Conservation (phyloP, 2,888 invertebrate species). For the Perizoma affinitatum region DNA sequence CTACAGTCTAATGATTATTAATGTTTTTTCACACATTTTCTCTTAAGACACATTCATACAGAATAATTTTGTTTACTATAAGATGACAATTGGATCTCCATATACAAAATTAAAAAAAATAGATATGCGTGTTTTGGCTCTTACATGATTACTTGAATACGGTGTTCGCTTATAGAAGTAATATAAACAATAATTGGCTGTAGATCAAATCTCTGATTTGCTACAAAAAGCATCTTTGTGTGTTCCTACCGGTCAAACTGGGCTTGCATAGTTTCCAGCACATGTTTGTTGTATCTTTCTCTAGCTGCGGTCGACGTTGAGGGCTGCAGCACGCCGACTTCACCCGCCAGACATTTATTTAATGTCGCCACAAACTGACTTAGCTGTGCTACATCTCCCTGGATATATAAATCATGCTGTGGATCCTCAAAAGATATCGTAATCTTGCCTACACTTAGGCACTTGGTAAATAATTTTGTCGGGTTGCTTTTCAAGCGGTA, state of each 20-base stretch:
- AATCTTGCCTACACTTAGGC: slow-evolving; percentile 21
- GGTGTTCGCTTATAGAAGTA: too few relatives aligned
- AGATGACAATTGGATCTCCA: too few relatives aligned
- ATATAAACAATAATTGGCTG: neutral
- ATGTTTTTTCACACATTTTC: too few relatives aligned
- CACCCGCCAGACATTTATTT: slow-evolving; percentile 18
- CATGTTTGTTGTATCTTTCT: slow-evolving; percentile 15
- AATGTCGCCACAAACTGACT: slow-evolving; percentile 12
- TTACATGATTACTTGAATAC: too few relatives aligned
- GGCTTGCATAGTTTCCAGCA: slow-evolving; percentile 5
- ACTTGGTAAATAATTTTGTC: slow-evolving; percentile 20
- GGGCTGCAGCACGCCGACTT: slow-evolving; percentile 8
- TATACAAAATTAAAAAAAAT: too few relatives aligned
- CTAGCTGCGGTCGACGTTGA: slow-evolving; percentile 7
- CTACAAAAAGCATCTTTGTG: neutral
- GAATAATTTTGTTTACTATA: too few relatives aligned
- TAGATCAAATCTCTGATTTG: neutral
- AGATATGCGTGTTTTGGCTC: too few relatives aligned
- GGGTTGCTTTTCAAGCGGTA: slow-evolving; percentile 20
- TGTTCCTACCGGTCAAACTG: neutral
- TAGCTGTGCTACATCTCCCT: slow-evolving; percentile 8
- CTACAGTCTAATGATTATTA: too few relatives aligned
- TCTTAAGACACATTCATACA: too few relatives aligned
- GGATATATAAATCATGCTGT: slow-evolving; percentile 22
- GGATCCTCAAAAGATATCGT: slow-evolving; percentile 26